Conservation (phyloP, 2,888 invertebrate genomes). For the Rosalia funebris region DNA sequence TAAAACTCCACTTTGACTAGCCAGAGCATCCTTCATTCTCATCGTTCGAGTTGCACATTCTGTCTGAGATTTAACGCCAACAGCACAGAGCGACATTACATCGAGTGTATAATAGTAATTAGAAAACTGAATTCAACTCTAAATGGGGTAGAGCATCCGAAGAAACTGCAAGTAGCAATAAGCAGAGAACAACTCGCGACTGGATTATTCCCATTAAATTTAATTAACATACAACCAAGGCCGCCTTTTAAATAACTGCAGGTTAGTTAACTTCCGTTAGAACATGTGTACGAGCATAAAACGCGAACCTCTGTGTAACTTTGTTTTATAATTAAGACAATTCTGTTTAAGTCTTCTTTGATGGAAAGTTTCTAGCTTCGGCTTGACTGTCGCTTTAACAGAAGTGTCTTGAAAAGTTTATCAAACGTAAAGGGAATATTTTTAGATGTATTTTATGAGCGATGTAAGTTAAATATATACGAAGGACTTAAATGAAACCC, state of each 20-base stretch:
- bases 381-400: no score
- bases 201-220: constrained; percentile 6
- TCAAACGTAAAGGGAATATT: no score
- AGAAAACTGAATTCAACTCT: constrained; percentile 3
- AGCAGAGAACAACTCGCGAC: background rate
- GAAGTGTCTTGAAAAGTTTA: no score
- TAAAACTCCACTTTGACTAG: no score
- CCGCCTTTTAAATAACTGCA: background rate
- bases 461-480: no score
- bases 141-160: background rate
- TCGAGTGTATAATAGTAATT: constrained; percentile 6
- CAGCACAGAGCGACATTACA: background rate
- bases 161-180: constrained; percentile 2
- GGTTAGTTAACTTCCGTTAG: background rate
- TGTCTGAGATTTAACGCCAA: background rate
- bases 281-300: background rate
- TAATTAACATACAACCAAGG: background rate
- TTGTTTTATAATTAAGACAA: background rate
- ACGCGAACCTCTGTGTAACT: background rate
- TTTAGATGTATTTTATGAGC: no score
- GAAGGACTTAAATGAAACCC: no score
- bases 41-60: no score
- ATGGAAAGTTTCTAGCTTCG: no score
- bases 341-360: no score
- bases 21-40: no score